A percentile compares a stretch with the other conserved stretches of the same genome.
These are phyloP conservation scores for Anthonomus grandis DNA, from an alignment of 1,140 invertebrate genomes.

Conservation along the genomic window DNA sequence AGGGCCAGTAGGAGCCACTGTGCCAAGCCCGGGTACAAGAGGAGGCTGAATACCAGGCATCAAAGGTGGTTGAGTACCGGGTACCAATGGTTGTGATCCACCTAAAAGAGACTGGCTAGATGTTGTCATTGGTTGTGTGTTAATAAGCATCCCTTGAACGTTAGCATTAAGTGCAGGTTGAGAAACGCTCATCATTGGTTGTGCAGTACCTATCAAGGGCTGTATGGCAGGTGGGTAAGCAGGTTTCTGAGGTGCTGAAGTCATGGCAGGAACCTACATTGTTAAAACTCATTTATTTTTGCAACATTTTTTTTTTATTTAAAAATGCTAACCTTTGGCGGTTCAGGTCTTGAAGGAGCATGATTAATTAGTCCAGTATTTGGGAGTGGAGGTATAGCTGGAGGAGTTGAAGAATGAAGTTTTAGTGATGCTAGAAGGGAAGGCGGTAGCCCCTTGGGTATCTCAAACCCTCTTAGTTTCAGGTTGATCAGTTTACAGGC, in stretches of 20 bases:
- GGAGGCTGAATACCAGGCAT: constrained; percentile 15
- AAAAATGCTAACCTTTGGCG: constrained; percentile 38
- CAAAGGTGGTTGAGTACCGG: constrained; percentile 17
- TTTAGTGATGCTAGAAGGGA: constrained; percentile 66
- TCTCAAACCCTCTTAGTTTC: constrained; percentile 86
- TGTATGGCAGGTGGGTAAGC: constrained; percentile 31
- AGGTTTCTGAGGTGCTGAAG: constrained; percentile 16
- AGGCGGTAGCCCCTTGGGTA: constrained; percentile 81
- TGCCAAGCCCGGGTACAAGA: background rate
- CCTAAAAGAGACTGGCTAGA: constrained; percentile 21
- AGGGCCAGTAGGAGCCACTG: background rate
- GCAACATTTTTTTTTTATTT: no score
- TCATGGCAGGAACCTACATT: constrained; percentile 25
- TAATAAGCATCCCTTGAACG: constrained; percentile 3
- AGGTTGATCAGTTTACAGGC: constrained; percentile 96
- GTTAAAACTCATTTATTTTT: no score
- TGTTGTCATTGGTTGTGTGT: constrained; percentile 11
- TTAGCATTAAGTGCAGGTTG: constrained; percentile 2
- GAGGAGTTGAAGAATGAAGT: constrained; percentile 43
- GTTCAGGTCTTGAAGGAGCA: constrained; percentile 51
- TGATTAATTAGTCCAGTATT: constrained; percentile 33
- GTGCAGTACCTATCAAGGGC: constrained; percentile 27
- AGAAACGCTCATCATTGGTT: constrained; percentile 24
- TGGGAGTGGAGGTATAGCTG: constrained; percentile 47
- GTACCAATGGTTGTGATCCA: constrained; percentile 10